These are phyloP conservation scores for Apostichopus leukothele DNA, from an alignment of 53 echinoderm and acorn worm genomes.

Conservation along the genomic window DNA sequence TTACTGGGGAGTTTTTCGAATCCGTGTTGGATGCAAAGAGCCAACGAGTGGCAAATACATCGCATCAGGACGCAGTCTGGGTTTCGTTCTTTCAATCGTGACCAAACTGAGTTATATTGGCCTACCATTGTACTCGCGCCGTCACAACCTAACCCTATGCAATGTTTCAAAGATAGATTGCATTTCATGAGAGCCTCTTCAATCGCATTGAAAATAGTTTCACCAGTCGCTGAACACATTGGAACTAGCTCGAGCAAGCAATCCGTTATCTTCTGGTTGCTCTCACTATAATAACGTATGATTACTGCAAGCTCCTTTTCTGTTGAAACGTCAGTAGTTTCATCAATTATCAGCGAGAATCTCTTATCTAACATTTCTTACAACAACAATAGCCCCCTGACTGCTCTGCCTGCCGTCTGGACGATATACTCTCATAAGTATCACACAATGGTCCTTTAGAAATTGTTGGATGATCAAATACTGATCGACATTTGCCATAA, in stretches of 20 bases:
- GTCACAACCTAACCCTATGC: constrained; percentile 30
- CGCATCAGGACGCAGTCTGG: constrained; percentile 27
- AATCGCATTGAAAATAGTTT: constrained; percentile 8
- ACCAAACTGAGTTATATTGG: constrained; percentile 46
- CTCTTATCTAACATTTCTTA: no score
- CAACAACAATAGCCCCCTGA: no score
- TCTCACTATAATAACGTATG: constrained; percentile 34
- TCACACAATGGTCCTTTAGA: no score
- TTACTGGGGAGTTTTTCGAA: constrained; percentile 25
- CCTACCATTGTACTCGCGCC: constrained; percentile 30
- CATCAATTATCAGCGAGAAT: constrained; percentile 33
- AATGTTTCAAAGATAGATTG: not conserved
- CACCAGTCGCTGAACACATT: constrained; percentile 14
- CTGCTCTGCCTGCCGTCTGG: no score
- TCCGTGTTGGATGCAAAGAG: constrained; percentile 19
- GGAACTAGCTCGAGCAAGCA: not conserved
- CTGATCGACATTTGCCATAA: no score
- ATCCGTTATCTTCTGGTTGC: constrained; percentile 16
- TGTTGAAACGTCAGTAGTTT: constrained; percentile 34
- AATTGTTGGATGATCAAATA: no score
- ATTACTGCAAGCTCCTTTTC: constrained; percentile 31
- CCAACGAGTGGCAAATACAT: constrained; percentile 39
- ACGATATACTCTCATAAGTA: no score
- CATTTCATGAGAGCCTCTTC: not conserved
- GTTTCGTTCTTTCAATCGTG: constrained; percentile 6